Evolutionary conservation across 1,140 invertebrate genomes (phyloP).

Genomic region (Olivierus martensii): DNA sequence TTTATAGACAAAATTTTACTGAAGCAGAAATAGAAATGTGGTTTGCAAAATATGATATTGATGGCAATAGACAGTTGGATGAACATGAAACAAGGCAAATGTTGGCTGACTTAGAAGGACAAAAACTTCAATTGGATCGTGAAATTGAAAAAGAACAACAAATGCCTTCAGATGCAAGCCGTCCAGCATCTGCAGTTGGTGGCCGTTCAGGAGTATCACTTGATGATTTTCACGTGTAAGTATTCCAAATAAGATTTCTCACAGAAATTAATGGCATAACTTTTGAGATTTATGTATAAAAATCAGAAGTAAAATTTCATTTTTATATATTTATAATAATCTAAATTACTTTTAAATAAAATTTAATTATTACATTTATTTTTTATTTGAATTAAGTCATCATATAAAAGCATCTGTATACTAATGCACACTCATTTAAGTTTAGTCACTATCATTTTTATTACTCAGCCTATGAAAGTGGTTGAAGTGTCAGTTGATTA

Average conservation of each 20-base stretch:
- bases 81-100: constrained; percentile 33
- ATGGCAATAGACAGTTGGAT: constrained; percentile 39
- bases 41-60: constrained; percentile 46
- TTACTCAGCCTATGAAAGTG: too few species aligned
- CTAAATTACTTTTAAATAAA: too few species aligned
- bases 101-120: constrained; percentile 28
- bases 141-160: constrained; percentile 23
- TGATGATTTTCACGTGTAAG: constrained; percentile 13
- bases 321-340: neutral
- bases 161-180: constrained; percentile 5
- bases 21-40: constrained; percentile 54
- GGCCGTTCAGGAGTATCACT: constrained; percentile 2
- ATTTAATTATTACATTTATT: too few species aligned
- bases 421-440: too few species aligned
- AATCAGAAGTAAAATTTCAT: neutral
- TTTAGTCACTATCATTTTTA: too few species aligned
- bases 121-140: constrained; percentile 25
- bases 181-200: neutral
- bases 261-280: neutral
- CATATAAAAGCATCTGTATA: too few species aligned
- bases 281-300: neutral
- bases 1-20: constrained; percentile 38
- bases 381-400: too few species aligned
- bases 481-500: too few species aligned
- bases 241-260: neutral